Base-by-base conservation (phyloP, 1,140 invertebrate genomes). In the Drosophila orena region DNA sequence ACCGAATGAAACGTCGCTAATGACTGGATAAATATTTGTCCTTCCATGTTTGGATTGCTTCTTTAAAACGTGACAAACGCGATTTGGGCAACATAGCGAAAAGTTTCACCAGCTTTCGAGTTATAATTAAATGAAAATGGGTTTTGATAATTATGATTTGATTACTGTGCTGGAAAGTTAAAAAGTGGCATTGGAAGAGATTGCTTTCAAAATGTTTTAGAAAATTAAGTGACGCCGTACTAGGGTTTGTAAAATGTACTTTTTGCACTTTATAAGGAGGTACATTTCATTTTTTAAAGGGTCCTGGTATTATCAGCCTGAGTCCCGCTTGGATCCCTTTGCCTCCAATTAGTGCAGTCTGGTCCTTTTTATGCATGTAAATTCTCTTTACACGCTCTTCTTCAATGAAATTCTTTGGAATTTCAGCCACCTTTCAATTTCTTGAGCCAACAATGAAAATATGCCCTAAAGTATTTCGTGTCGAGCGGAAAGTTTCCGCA, bases 1-100 rank as follows among this genome's bases (percentile, higher is more conserved):
- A 59, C 59, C 30, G 40, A 71, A 53, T 64, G 60, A 77, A 64
- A 57, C 62, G 56, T 53, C 58, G 78, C 66, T 81, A 77, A 81
- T 72, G 59, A 81, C 66, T 81, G 56, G 54, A 76, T 77, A 81
- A 81, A 81, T 55, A 81, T 77, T 81, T 80, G 64, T 76, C 34
- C 30, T 11, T 50, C 37, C 24, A 68, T 56, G 56, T 53, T 78
- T 58, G 49, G 15, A 58, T 70, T 42, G 37, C 43, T 66, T 38
- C 35, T 55, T 43, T 34, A 35, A 49, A 37, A 77, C 69, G 55
- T 79, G 76, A 79, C 55, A 61, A 37, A 7, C 55, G 60, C 62
- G 43, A 35, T 64, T 68, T 43, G 20, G n/a, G 15, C 30, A 49
- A 42, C 52, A 59, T 46, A 24, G 43, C 24, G 30, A 54, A 57